These are phyloP conservation scores for Cryptophagus acutangulus DNA, from an alignment of 2,888 invertebrate genomes.

Conservation along the genomic window DNA sequence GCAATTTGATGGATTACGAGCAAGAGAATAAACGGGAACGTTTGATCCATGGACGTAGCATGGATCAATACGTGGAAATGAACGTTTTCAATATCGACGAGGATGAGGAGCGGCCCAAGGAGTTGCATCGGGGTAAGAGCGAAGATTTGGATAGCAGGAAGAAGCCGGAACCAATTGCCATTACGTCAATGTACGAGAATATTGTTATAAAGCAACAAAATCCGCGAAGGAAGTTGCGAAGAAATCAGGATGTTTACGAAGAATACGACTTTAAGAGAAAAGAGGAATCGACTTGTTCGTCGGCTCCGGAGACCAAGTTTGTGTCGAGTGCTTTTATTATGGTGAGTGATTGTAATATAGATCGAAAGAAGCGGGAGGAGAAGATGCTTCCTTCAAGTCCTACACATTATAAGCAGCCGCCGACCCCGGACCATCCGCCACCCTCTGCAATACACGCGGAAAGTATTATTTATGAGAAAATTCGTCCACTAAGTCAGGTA, in stretches of 20 bases:
- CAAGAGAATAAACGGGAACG: constrained; percentile 48
- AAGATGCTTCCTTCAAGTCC: constrained; percentile 67
- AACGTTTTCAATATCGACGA: constrained; percentile 53
- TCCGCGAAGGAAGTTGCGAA: constrained; percentile 63
- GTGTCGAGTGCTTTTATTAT: constrained; percentile 55
- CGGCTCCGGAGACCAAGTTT: constrained; percentile 48
- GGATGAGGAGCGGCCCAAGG: constrained; percentile 37
- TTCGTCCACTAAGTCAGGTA: constrained; percentile 86
- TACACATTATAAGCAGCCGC: constrained; percentile 85
- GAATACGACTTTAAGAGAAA: constrained; percentile 54
- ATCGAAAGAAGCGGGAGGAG: constrained; percentile 27
- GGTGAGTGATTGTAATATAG: constrained; percentile 44
- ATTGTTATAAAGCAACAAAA: constrained; percentile 67
- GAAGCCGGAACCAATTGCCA: constrained; percentile 63
- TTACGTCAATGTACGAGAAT: constrained; percentile 70
- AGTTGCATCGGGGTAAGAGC: constrained; percentile 46
- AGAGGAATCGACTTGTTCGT: constrained; percentile 36
- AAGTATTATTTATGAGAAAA: constrained; percentile 82
- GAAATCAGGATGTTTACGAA: constrained; percentile 60
- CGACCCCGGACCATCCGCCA: constrained; percentile 91
- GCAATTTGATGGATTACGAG: constrained; percentile 64
- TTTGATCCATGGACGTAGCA: constrained; percentile 66
- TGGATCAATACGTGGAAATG: constrained; percentile 75
- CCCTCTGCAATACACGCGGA: constrained; percentile 87
- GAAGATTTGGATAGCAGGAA: constrained; percentile 47